phyloP scores from a whole-genome alignment of 2,888 invertebrate species.

The Cecidostiba fungosa region DNA sequence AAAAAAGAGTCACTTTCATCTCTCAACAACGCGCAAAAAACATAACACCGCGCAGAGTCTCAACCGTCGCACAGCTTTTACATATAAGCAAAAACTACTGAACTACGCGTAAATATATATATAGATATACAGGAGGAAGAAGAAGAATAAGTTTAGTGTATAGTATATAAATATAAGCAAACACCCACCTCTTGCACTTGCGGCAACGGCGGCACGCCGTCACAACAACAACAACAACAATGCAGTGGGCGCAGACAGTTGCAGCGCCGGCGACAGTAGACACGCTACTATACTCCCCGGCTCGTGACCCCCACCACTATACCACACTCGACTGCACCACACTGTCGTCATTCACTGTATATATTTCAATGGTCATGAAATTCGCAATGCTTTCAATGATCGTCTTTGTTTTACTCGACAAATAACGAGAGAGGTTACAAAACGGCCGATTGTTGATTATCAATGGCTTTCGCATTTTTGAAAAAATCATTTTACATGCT shows the following conservation, averaged over 20 bases:
- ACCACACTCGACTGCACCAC: not conserved
- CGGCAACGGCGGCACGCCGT: constrained; percentile 31
- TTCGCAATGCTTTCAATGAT: not conserved
- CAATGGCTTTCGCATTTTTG: not conserved
- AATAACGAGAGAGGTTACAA: not conserved
- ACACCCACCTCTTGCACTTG: constrained; percentile 37
- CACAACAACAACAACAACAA: constrained; percentile 50
- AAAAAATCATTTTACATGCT: not conserved
- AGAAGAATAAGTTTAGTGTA: not conserved
- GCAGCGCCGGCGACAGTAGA: constrained; percentile 4
- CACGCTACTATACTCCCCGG: constrained; percentile 1
- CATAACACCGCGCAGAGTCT: not conserved
- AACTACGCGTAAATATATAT: not conserved
- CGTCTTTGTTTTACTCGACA: not conserved
- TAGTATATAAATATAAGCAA: not conserved
- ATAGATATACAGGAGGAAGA: not conserved
- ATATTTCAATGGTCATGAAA: constrained; percentile 10
- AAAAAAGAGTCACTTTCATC: not conserved
- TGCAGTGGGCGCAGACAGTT: constrained; percentile 3
- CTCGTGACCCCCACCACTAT: not conserved
- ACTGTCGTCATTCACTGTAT: not conserved
- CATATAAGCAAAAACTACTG: not conserved
- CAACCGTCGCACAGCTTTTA: not conserved
- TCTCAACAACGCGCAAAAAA: not conserved
- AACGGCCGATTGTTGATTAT: not conserved